A percentile compares a stretch with the other conserved stretches of the same genome.
phyloP scores from a whole-genome alignment of 2,888 invertebrate species.

The Microctonus brassicae region DNA sequence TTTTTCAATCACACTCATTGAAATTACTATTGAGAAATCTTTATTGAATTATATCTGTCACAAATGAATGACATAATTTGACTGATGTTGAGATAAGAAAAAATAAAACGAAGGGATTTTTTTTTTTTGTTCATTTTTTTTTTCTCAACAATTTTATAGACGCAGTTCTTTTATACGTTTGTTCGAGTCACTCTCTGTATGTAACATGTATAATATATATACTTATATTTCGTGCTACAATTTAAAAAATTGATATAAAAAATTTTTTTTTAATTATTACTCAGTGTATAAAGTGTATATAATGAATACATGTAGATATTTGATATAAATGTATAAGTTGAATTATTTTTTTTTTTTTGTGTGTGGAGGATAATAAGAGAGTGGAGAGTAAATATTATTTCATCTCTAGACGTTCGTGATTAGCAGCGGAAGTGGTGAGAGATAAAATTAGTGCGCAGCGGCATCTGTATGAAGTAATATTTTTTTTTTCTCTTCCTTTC shows the following conservation, averaged over 20 bases:
- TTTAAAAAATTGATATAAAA: too few species aligned
- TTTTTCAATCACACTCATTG: neutral
- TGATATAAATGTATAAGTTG: neutral
- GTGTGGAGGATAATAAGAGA: slow-evolving; percentile 9
- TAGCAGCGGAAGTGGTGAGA: slow-evolving; percentile 35
- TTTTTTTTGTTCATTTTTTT: too few species aligned
- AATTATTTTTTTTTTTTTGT: neutral
- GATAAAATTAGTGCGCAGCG: slow-evolving; percentile 23
- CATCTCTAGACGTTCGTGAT: slow-evolving; percentile 34
- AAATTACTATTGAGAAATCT: neutral
- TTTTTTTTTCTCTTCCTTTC: slow-evolving; percentile 24
- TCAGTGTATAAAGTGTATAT: neutral
- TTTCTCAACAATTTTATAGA: neutral
- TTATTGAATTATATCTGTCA: neutral
- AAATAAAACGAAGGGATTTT: too few species aligned
- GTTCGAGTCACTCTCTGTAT: too few species aligned
- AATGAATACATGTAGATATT: neutral
- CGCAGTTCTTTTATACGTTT: too few species aligned
- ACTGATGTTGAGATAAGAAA: too few species aligned
- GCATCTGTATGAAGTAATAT: slow-evolving; percentile 25
- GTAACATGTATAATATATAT: too few species aligned
- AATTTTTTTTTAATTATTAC: too few species aligned
- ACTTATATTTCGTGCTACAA: too few species aligned
- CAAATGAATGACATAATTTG: neutral
- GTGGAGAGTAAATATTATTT: slow-evolving; percentile 22